Base-by-base conservation (phyloP, 1,140 invertebrate species). In the Bombus confusus region DNA sequence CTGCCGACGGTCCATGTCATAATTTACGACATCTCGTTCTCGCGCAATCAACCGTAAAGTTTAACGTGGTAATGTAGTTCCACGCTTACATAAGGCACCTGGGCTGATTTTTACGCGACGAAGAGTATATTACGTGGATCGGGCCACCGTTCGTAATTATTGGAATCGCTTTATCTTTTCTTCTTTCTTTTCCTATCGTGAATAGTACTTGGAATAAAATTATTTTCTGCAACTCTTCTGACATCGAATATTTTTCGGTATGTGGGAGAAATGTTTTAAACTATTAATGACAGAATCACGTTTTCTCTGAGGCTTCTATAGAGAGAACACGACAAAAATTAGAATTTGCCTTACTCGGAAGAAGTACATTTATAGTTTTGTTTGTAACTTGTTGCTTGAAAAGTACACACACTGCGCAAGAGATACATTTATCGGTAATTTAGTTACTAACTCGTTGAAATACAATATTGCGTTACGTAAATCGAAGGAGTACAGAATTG, bases 1-100 rank as follows among this genome's bases (percentile, higher is more conserved):
- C 22, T 28, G 41, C 15, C 73, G 47, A 25, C 6, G 12, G 28
- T 31, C 34, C 3, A 28, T 28, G 47, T 18, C 34, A 31, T 57
- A 71, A 84, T 84, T 78, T 39, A 78, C 43, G 37, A 52, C n/a
- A 22, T 25, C 34, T 52, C 18, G 59, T 78, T 68, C 39, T 47
- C n/a, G 72, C 34, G 59, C 31, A 9, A 75, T 57, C 73, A 75
- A 28, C 31, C 31, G 74, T 75, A 52, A 34, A 43, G n/a, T 34
- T 18, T 34, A 57, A 57, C 47, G 31, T 13, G 13, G n/a, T 41
- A 25, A n/a, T 41, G 28, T 72, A 37, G 22, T 25, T 52, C 6
- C 5, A 25, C 12, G 69, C 15, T 41, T 37, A 34, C 73, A 22
- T 10, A 12, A 52, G 22, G 22, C 43, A 43, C 25, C 28, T 25